Conservation (phyloP, 2,113 vertebrate species). For the Plectropomus leopardus region DNA sequence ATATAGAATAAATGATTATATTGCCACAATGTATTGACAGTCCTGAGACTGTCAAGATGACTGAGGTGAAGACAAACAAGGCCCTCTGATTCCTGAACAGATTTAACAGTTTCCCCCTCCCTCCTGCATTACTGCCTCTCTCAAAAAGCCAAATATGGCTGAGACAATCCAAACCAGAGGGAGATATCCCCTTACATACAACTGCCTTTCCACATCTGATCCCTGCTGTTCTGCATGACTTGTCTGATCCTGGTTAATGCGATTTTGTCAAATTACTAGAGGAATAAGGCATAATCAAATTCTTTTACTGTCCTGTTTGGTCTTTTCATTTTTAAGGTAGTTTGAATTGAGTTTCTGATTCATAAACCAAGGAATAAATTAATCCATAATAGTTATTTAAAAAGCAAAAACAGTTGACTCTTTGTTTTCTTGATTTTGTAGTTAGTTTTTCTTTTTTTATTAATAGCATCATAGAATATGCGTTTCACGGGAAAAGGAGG, state of each 20-base stretch:
- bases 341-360: not conserved
- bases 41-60: not conserved
- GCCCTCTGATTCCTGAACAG: not conserved
- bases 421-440: not conserved
- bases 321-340: not conserved
- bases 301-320: not conserved
- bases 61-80: not conserved
- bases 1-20: not conserved
- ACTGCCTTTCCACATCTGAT: not conserved
- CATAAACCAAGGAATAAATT: not conserved
- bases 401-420: not conserved
- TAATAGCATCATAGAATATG: not conserved
- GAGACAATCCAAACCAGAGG: not conserved
- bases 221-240: not conserved
- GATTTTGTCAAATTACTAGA: not conserved
- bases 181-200: not conserved
- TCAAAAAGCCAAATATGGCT: conserved; percentile 1
- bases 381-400: not conserved
- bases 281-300: not conserved
- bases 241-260: not conserved
- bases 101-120: not conserved
- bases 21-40: no score
- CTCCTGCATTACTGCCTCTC: not conserved
- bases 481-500: not conserved
- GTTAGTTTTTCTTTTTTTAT: not conserved